Evolutionary conservation across 2,888 invertebrate genomes (phyloP), one percentile per base, ranked within the genome.

Genomic region (Quadriops clusia): DNA sequence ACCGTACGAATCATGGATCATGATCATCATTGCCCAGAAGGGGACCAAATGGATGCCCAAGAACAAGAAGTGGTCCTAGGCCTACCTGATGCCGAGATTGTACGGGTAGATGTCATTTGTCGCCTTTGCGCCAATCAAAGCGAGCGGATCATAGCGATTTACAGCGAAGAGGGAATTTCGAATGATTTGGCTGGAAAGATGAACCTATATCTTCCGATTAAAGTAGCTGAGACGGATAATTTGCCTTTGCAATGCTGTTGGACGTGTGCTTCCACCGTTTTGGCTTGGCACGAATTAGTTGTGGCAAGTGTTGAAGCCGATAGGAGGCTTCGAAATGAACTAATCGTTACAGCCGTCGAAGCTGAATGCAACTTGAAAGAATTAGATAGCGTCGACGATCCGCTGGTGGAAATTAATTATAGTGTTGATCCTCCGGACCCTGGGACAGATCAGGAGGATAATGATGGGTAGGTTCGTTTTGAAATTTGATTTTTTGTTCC

Each of bases 261-360:
- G 52, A 69, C 69, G 39, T 80, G 80, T 49, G 68, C 70, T 1
- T 68, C 68, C 36, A 72, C 73, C 0, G 51, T 80, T 25, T 50
- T 76, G 30, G 69, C 73, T 0, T 78, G 74, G 73, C 71, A 75
- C 45, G 70, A 74, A 44, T 59, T 78, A 30, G 61, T 65, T 28
- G 52, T 65, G 38, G 65, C 67, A 40, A 70, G 71, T 45, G 41
- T 62, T 17, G 65, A 67, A 32, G 72, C 74, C 1, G 72, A 77
- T 43, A 51, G 54, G 9, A 63, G 63, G 22, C 43, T 66, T 3
- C 39, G 53, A 28, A 53, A 49, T 30, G 47, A 53, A 27, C 56
- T 58, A 16, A 39, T 44, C 16, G 40, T 45, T 9, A 35, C 47
- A 6, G 46, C 45, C 20, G 44, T 46, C 12, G 43, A 42, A 31